Evolutionary conservation across 1,140 invertebrate genomes (phyloP), one percentile per base, ranked within the genome.

Genomic region (Holcopasites calliopsidis): DNA sequence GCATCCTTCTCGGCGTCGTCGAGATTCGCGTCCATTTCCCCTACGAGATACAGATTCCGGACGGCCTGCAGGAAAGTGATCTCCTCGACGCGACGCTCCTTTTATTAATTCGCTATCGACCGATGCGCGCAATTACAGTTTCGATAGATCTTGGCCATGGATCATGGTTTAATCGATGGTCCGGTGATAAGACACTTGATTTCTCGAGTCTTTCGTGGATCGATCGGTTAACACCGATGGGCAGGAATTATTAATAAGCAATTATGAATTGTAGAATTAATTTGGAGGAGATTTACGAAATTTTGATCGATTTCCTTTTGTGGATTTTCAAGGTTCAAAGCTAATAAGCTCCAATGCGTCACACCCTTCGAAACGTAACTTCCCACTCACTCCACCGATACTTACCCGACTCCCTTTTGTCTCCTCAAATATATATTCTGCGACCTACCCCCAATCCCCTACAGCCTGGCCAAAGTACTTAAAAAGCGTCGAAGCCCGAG

Each of bases 21-120:
- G n/a, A n/a, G 52, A 66, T 65, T 76, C 52, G 31, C 50, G 49
- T 83, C 42, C 81, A 71, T 55, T 70, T 74, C 28, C 70, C 16
- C 49, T 7, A 5, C 23, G 16, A 35, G 38, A n/a, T 42, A 10
- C 3, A 42, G 16, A 65, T 60, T 35, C 33, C 21, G 71, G 38
- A 18, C 50, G 44, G 64, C 31, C 23, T 35, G 55, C 11, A 38
- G 38, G 57, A 76, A 61, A 8, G 35, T 16, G 33, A 50, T 50
- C 35, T 58, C 13, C 1, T 4, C n/a, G 18, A 23, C 23, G 2
- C 23, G 7, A n/a, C n/a, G 23, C 42, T 54, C 33, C 21, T 50
- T 31, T 77, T 77, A 66, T 66, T 50, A 66, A 60, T 66, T 44
- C 28, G n/a, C 42, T n/a, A 13, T 60, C 50, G 44, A 54, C 13